Conservation (phyloP, 2,797 vertebrate genomes). For the Cuniculus paca region DNA sequence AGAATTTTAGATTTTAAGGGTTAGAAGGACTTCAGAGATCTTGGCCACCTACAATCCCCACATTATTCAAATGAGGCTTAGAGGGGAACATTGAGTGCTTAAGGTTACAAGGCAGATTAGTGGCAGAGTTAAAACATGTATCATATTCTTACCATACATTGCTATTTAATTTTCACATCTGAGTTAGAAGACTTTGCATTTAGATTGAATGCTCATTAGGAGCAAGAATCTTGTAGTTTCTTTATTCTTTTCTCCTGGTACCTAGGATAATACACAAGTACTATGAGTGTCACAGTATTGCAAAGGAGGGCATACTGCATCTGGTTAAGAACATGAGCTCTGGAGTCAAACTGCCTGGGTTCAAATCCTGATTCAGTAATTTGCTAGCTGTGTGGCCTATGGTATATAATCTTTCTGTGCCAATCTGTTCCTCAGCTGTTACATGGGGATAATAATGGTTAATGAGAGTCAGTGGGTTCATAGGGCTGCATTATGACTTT, state of each 20-base stretch:
- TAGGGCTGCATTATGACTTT: not conserved
- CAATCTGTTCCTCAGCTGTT: not conserved
- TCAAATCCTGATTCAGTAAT: constrained; percentile 33
- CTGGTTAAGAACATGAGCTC: not conserved
- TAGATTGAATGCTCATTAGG: constrained; percentile 20
- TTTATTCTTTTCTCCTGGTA: not conserved
- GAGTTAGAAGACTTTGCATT: constrained; percentile 31
- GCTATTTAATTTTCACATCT: constrained; percentile 27
- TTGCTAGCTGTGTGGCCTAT: not conserved
- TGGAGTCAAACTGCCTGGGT: not conserved
- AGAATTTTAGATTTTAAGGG: constrained; percentile 34
- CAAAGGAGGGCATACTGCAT: not conserved
- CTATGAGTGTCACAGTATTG: not conserved
- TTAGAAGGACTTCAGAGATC: constrained; percentile 7
- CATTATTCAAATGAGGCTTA: not conserved
- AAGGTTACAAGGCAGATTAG: constrained; percentile 19
- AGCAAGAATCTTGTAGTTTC: constrained; percentile 32
- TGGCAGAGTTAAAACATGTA: not conserved
- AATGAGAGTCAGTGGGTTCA: not conserved
- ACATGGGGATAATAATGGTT: not conserved
- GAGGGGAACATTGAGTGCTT: constrained; percentile 31
- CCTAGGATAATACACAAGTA: not conserved
- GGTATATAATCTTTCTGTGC: not conserved
- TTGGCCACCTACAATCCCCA: not conserved
- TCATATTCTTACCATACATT: constrained; percentile 35